phyloP scores from a whole-genome alignment of 92 coral and sea anemone genomes.

The Palythoa grandis region DNA sequence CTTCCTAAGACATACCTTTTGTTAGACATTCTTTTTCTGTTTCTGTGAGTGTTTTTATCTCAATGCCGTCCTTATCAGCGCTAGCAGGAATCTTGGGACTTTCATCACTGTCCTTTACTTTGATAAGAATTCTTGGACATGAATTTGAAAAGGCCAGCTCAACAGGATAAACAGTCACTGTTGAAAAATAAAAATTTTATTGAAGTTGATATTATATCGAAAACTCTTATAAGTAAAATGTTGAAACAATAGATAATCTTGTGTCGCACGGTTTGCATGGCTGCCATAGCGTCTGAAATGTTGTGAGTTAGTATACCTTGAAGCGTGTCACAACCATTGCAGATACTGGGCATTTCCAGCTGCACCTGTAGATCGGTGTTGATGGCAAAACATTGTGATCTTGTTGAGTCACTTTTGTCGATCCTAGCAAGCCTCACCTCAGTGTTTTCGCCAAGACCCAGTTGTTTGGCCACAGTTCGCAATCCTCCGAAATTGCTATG shows the following conservation, averaged over 20 bases:
- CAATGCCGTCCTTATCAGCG: no score
- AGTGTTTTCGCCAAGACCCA: constrained; percentile 19
- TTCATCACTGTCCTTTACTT: not conserved
- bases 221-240: no score
- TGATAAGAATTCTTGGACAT: not conserved
- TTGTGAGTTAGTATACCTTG: not conserved
- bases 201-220: no score
- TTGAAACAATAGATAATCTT: no score
- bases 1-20: not conserved
- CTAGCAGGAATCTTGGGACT: no score
- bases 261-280: no score
- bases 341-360: constrained; percentile 47
- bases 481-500: constrained; percentile 43
- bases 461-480: constrained; percentile 30
- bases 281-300: no score
- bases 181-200: not conserved
- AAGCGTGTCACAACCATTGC: constrained; percentile 30
- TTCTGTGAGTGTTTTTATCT: not conserved
- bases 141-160: not conserved
- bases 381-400: constrained; percentile 29
- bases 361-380: constrained; percentile 38
- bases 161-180: not conserved
- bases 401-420: constrained; percentile 23
- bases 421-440: constrained; percentile 38
- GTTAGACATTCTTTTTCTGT: not conserved